Base-by-base conservation (phyloP, 35 echinoderm and acorn worm genomes). In the Ophiothrix spiculata region DNA sequence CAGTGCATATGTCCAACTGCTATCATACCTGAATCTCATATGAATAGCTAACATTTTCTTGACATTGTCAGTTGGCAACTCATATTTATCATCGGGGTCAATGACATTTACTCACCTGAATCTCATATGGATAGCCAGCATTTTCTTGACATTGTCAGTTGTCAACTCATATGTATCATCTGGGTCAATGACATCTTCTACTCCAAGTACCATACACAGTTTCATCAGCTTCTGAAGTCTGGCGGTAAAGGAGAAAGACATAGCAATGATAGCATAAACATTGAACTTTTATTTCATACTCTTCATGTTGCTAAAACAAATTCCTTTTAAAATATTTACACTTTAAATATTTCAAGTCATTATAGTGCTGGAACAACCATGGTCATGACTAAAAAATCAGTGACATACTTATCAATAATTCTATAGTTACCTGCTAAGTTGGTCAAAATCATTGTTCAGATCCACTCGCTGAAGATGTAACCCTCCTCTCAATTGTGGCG, bases 1-100 rank as follows among this genome's bases (percentile, higher is more conserved):
- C n/a, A n/a, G n/a, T n/a, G n/a, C n/a, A n/a, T n/a, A n/a, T n/a
- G n/a, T n/a, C n/a, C n/a, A n/a, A n/a, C n/a, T n/a, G n/a, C n/a
- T n/a, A n/a, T n/a, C n/a, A n/a, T n/a, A 84, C 81, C 81, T 84
- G 33, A 84, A 84, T 64, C 81, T 11, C 81, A 84, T 84, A 36
- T 84, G 81, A 1, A 84, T 84, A n/a, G n/a, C n/a, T n/a, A n/a
- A n/a, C n/a, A n/a, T n/a, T n/a, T n/a, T n/a, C n/a, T n/a, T n/a
- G n/a, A 64, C 81, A 36, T 84, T 84, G 37, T 84, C 81, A 14
- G 81, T 84, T 1, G 81, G 56, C 46, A 84, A 56, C 33, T 84
- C 81, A 64, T 84, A 84, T 60, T 41, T 54, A 21, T 54, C 45
- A 54, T 54, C 21, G 21, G 45, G 45, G 45, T 21, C 45, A 11